Evolutionary conservation across 2,113 vertebrate species (phyloP).

Genomic region (Plecotus auritus): DNA sequence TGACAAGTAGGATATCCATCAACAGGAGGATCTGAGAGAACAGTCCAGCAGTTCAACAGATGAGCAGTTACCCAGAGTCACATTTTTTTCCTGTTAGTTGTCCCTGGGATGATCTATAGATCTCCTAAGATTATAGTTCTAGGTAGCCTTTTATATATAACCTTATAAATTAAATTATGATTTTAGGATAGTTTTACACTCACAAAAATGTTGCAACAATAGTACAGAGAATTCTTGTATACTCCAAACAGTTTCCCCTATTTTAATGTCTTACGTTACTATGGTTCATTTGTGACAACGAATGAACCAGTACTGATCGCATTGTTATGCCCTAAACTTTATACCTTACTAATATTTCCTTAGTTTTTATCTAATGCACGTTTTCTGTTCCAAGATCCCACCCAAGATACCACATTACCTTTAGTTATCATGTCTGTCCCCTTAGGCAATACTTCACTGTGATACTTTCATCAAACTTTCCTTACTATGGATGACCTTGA

Average conservation of each 20-base stretch:
- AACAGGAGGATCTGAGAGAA: background rate
- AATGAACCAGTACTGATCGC: background rate
- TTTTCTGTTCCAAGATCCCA: background rate
- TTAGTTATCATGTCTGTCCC: background rate
- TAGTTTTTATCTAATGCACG: background rate
- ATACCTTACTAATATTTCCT: background rate
- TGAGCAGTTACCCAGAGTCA: background rate
- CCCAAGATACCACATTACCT: background rate
- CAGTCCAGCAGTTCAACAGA: background rate
- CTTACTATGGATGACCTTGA: background rate
- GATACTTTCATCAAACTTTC: background rate
- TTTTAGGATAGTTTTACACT: slow-evolving; percentile 2
- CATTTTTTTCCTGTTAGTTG: background rate
- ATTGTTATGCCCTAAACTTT: background rate
- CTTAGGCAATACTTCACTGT: background rate
- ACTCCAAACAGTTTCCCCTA: background rate
- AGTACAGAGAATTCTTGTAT: background rate
- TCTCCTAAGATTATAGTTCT: background rate
- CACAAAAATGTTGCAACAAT: background rate
- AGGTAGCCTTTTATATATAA: background rate
- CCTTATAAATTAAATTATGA: background rate
- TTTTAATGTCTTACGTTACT: background rate
- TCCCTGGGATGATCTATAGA: background rate
- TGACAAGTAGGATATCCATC: background rate
- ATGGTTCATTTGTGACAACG: background rate